phyloP scores from a whole-genome alignment of 2,797 vertebrate species.

The Myotis vivesi region DNA sequence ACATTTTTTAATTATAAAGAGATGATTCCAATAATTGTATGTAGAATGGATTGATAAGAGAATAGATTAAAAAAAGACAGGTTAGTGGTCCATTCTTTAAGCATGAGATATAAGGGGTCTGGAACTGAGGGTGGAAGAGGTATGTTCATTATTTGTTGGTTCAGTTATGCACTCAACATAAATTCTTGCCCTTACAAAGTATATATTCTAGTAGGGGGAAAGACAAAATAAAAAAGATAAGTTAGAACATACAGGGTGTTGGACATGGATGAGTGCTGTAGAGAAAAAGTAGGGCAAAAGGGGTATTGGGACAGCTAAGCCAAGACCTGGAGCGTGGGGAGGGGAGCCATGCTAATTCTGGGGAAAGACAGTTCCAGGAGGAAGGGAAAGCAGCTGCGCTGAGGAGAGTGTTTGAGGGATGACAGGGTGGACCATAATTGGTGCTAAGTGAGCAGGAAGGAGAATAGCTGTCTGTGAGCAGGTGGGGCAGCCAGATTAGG shows the following conservation, averaged over 20 bases:
- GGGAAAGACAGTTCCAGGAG: background rate
- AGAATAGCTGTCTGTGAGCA: background rate
- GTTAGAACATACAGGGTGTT: background rate
- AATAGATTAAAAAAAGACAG: background rate
- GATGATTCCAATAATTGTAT: background rate
- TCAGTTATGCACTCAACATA: background rate
- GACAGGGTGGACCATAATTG: background rate
- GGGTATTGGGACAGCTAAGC: background rate
- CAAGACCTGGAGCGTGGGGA: background rate
- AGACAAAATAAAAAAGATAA: background rate
- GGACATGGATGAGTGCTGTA: background rate
- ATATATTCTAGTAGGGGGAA: background rate
- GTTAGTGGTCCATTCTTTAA: background rate
- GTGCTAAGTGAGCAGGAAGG: background rate
- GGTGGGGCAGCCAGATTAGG: background rate
- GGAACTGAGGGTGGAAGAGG: background rate
- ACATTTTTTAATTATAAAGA: background rate
- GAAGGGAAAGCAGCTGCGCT: background rate
- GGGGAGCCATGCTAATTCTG: background rate
- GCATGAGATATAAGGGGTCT: background rate
- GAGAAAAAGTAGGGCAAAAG: background rate
- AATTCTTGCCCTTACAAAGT: background rate
- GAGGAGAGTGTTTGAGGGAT: background rate
- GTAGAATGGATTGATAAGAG: background rate
- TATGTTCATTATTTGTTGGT: background rate